Percentiles rank a stretch among this genome's conserved stretches.
phyloP scores from a whole-genome alignment of 2,797 vertebrate species.

The Macropodus opercularis region DNA sequence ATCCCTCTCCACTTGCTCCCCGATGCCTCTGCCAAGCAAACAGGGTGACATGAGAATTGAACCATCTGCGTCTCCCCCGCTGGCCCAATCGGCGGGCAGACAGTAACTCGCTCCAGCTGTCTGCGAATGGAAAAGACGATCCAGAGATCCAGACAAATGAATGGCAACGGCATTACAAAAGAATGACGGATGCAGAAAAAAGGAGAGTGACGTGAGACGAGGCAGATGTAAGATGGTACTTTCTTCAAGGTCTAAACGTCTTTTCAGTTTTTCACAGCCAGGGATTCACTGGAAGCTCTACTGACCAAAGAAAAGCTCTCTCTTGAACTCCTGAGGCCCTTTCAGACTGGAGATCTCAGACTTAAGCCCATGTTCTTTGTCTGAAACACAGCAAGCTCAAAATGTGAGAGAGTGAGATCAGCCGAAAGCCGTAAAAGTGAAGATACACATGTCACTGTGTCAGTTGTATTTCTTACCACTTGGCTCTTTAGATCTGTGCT shows the following conservation, averaged over 20 bases:
- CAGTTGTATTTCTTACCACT: slow-evolving; percentile 3
- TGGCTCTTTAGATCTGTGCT: not conserved
- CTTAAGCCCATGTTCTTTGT: slow-evolving; percentile 46
- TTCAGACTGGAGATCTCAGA: slow-evolving; percentile 18
- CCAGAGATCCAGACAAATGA: slow-evolving; percentile 50
- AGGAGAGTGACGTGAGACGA: slow-evolving; percentile 41
- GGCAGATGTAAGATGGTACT: slow-evolving; percentile 56
- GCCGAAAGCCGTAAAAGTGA: slow-evolving; percentile 19
- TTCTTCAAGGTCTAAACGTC: slow-evolving; percentile 47
- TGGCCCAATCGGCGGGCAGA: slow-evolving; percentile 50
- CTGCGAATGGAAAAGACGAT: slow-evolving; percentile 70
- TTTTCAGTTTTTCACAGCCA: slow-evolving; percentile 19
- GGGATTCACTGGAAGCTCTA: slow-evolving; percentile 13
- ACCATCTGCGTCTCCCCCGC: slow-evolving; percentile 72
- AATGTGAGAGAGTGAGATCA: slow-evolving; percentile 24
- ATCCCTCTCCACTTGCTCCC: slow-evolving; percentile 70
- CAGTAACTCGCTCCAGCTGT: slow-evolving; percentile 76
- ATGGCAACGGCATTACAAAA: slow-evolving; percentile 58
- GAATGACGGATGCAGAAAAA: slow-evolving; percentile 50
- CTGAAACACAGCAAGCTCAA: slow-evolving; percentile 52
- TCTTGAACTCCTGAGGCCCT: slow-evolving; percentile 10
- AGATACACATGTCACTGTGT: slow-evolving; percentile 34
- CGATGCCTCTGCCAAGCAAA: slow-evolving; percentile 69
- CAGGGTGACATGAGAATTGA: slow-evolving; percentile 76
- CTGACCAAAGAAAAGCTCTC: slow-evolving; percentile 20